Evolutionary conservation across 2,113 vertebrate genomes (phyloP), one percentile per base, ranked within the genome.

Genomic region (Forbesichthys papilliferus): DNA sequence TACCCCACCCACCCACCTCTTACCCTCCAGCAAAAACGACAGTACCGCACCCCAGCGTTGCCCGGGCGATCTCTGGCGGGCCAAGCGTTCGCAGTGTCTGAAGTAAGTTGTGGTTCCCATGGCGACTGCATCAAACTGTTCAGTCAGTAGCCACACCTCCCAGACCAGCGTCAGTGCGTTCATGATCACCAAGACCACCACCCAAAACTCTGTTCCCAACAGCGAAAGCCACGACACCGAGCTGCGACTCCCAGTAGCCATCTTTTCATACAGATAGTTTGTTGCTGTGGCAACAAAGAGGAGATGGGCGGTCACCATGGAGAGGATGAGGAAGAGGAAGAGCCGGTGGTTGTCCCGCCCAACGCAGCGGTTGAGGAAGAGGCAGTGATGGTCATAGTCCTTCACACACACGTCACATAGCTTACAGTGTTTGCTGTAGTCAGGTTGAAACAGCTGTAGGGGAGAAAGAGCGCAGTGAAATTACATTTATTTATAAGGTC

Each of bases 351-450:
- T 94, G 1, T 77, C 79, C 33, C 65, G 84, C 18, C 92, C 93
- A 3, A 94, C 42, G 66, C 93, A 94, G 18, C 82, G 82, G 82
- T 93, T 93, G 48, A 94, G 89, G 79, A 93, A 94, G 68, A 94
- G 91, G 82, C 93, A 94, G 85, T 94, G 93, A 73, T 94, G 93
- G 83, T 94, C 92, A 2, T 92, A 94, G 78, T 93, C 90, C 75
- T 87, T 84, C n/a, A 94, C 83, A 78, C 93, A 94, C 67, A 86
- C 14, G 0, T 91, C 89, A 62, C 93, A 94, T 67, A 94, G 88
- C 73, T 89, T 92, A 67, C 93, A 94, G 87, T 94, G 93, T 79
- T 93, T 94, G 3, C 90, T 88, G 74, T 66, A 80, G 71, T 93
- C 92, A 0, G 90, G 90, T 61, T 83, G 90, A 77, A 94, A 91